Evolutionary conservation across 2,113 vertebrate species (phyloP), one percentile per base, ranked within the genome.

Genomic region (Leiothrix lutea): DNA sequence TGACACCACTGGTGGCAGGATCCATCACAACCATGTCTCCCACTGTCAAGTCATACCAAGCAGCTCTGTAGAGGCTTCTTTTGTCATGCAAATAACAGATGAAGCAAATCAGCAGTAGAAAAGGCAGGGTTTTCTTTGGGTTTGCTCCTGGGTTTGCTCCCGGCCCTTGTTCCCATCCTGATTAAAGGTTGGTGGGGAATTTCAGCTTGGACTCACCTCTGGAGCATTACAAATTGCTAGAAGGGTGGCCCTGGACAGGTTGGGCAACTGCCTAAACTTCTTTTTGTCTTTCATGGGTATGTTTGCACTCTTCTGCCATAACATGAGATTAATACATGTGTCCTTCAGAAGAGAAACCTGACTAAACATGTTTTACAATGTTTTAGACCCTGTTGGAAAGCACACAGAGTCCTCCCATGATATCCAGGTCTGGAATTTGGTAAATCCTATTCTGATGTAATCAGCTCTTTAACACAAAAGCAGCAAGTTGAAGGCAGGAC

Each of bases 141-240:
- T 65, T 87, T 73, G 4, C 11, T 67, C 14, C 35, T 24, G 29
- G 12, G 4, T 65, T 87, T 73, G 4, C 12, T 67, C 14, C 35
- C 31, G 19, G 38, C 7, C 16, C 47, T 65, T 77, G 6, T 5
- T 77, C 18, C 26, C 7, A 40, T 20, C 5, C 12, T 47, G 24
- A 19, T 47, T 61, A 28, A 57, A 47, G 73, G 11, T 29, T 82
- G 44, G 38, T 24, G 42, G 12, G 19, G 28, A 57, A 51, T 75
- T 65, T 75, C 36, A 65, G 4, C 16, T 50, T 42, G 64, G 3
- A 62, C 12, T 20, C 7, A 8, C 0, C 1, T 21, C 9, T 13
- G 0, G 7, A 57, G 21, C 10, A 20, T 26, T 0, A 0, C 35
- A 22, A 35, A 16, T 14, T 48, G 16, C 31, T 26, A 51, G 26